Base-by-base conservation (phyloP, 2,113 vertebrate species). In the Beaufortia kweichowensis region DNA sequence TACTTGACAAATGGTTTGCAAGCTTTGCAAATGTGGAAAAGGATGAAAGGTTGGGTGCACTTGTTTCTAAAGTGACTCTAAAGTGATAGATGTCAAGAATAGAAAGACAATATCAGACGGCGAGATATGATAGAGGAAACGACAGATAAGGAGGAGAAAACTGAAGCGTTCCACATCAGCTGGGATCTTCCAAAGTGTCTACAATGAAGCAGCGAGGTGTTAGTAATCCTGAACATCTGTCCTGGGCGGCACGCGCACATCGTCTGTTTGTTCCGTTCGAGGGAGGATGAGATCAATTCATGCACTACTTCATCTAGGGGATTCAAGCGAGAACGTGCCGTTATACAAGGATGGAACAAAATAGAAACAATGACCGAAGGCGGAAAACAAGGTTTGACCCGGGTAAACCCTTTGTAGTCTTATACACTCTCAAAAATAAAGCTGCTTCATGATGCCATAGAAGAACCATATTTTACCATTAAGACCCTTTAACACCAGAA, bases 271-370 rank as follows among this genome's bases (percentile, higher is more conserved):
- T 74, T 85, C 80, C 19, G 43, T 68, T 82, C 26, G 48, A 76
- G 57, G 72, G 53, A 79, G 68, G 48, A 71, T 41, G 28, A 39
- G 56, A 65, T 87, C 86, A 85, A 88, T 89, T 88, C 86, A 89
- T 87, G 88, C 88, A 88, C 84, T 82, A 85, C 69, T 88, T 89
- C 86, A 90, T 81, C 82, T 69, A 83, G 86, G 84, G 85, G 88
- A 87, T 85, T 81, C 85, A 74, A 73, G 71, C 35, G 81, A 59
- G 24, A 57, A 81, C 21, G 78, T 75, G 80, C 77, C 80, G 85
- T 85, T 82, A 84, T 82, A 81, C 82, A 80, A 78, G 71, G 81
- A 80, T 35, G 70, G 6, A 82, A 87, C 82, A 88, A 87, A 87
- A 84, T 76, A 71, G 85, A 87, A 78, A 89, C 50, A 39, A 39